Conservation (phyloP, 2,113 vertebrate genomes). For the Muntiacus muntjak region DNA sequence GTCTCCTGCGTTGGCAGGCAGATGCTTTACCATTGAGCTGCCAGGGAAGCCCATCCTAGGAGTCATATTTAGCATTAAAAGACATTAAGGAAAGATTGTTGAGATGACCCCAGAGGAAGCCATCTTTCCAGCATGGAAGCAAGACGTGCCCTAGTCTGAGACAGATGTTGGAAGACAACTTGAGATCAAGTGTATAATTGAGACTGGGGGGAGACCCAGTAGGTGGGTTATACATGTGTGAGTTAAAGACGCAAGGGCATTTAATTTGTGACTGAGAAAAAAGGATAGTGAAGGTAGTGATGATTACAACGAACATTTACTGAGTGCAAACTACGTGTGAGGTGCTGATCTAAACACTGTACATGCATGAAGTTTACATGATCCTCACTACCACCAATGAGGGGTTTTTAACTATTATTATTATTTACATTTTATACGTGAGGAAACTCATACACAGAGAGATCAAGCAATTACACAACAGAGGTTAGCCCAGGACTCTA, state of each 20-base stretch:
- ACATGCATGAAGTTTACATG: background rate
- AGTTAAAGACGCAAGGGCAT: background rate
- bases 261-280: background rate
- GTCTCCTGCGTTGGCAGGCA: background rate
- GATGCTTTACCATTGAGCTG: background rate
- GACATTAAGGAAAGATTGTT: background rate
- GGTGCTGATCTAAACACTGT: background rate
- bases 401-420: background rate
- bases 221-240: background rate
- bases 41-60: background rate
- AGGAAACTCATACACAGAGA: slow-evolving; percentile 1
- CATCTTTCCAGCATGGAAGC: background rate
- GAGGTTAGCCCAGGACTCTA: background rate
- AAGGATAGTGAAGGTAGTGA: background rate
- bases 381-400: background rate
- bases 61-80: background rate
- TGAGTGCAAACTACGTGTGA: background rate
- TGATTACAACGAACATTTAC: background rate
- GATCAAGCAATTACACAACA: background rate
- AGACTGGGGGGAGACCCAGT: background rate
- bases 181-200: background rate
- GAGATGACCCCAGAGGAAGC: background rate
- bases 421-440: slow-evolving; percentile 20
- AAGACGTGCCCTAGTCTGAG: background rate
- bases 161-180: slow-evolving; percentile 13